A percentile compares a stretch with the other conserved stretches of the same genome.
phyloP scores from a whole-genome alignment of 2,113 vertebrate genomes.

The Limnothrissa miodon region DNA sequence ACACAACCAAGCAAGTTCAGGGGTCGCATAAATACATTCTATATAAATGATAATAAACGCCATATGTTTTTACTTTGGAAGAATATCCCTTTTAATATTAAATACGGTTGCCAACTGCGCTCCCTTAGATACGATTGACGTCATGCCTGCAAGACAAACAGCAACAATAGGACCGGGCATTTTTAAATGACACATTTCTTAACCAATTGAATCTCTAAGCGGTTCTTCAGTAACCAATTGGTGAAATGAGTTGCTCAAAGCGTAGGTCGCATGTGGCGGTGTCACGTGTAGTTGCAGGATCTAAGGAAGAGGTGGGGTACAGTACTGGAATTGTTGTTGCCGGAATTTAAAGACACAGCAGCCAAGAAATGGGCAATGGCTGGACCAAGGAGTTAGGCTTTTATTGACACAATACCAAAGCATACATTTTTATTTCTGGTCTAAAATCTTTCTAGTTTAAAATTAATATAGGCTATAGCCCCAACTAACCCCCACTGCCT shows the following conservation, averaged over 20 bases:
- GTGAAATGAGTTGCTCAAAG: slow-evolving; percentile 37
- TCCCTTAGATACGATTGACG: slow-evolving; percentile 65
- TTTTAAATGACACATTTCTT: slow-evolving; percentile 40
- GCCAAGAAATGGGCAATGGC: background rate
- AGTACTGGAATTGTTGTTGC: slow-evolving; percentile 48
- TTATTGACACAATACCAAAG: background rate
- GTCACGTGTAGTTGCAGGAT: slow-evolving; percentile 67
- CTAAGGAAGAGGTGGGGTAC: slow-evolving; percentile 57
- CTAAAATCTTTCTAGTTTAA: too few relatives aligned
- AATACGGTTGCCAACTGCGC: slow-evolving; percentile 31
- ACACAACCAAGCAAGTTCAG: background rate
- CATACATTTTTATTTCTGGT: background rate
- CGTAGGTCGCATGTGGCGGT: slow-evolving; percentile 32
- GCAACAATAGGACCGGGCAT: slow-evolving; percentile 55
- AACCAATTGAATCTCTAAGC: slow-evolving; percentile 55
- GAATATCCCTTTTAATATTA: slow-evolving; percentile 24
- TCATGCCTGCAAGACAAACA: slow-evolving; percentile 65
- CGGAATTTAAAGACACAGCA: slow-evolving; percentile 52
- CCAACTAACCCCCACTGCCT: too few relatives aligned
- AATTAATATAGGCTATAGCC: too few relatives aligned
- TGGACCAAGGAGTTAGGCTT: background rate
- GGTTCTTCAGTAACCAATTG: slow-evolving; percentile 58
- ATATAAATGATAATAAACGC: background rate
- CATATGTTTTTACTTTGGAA: background rate
- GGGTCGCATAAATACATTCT: background rate